A percentile compares a stretch with the other conserved stretches of the same genome.
These are phyloP conservation scores for Chrysomela aeneicollis DNA, from an alignment of 2,888 invertebrate genomes.

Conservation along the genomic window DNA sequence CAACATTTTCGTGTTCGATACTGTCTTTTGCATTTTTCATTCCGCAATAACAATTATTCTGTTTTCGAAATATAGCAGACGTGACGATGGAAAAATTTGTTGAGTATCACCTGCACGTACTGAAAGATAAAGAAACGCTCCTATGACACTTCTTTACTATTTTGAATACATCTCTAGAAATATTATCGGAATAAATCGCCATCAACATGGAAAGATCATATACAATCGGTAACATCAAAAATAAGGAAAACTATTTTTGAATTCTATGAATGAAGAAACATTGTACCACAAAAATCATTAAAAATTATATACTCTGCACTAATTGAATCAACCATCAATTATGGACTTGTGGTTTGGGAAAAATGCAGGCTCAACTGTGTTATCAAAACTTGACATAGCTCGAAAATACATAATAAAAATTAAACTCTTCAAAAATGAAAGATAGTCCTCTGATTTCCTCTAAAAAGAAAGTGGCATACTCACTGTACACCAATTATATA, in stretches of 20 bases:
- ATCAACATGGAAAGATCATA: neutral
- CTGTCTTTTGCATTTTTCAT: neutral
- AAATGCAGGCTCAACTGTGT: no score
- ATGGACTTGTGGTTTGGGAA: no score
- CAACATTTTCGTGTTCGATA: neutral
- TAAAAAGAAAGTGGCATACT: conserved; percentile 10
- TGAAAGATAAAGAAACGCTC: no score
- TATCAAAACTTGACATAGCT: neutral
- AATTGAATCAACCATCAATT: neutral
- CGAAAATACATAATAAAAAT: conserved; percentile 6
- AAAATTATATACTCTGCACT: neutral
- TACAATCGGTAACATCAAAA: neutral
- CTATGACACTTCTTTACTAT: no score
- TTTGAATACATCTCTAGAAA: no score
- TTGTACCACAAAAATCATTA: neutral
- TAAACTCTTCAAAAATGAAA: neutral
- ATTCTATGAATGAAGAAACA: neutral
- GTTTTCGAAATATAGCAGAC: neutral
- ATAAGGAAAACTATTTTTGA: neutral
- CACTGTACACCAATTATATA: neutral
- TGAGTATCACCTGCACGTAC: no score
- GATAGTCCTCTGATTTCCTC: neutral
- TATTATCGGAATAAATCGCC: no score
- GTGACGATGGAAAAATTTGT: no score
- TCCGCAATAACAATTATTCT: neutral